phyloP scores from a whole-genome alignment of 2,113 vertebrate genomes.

The Nothobranchius kuhntae region DNA sequence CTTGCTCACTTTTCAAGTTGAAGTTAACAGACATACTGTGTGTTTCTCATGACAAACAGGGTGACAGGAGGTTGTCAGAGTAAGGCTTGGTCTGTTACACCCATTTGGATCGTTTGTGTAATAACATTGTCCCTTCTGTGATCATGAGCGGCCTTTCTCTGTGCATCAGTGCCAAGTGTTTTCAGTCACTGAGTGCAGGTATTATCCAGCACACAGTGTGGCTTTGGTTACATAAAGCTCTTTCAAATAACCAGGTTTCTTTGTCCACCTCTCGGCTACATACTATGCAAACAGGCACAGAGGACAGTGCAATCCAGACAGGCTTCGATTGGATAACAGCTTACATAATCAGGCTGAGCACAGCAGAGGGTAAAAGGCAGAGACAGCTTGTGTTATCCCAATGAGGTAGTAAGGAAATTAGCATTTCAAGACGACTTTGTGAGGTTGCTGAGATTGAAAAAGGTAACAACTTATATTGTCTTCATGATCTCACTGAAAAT shows the following conservation, averaged over 20 bases:
- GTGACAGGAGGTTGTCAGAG: slow-evolving; percentile 17
- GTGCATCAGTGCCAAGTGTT: slow-evolving; percentile 24
- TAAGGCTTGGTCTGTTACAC: slow-evolving; percentile 37
- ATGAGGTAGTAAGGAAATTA: slow-evolving; percentile 46
- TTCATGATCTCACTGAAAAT: slow-evolving; percentile 27
- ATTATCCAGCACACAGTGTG: slow-evolving; percentile 30
- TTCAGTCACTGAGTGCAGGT: slow-evolving; percentile 27
- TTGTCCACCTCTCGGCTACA: slow-evolving; percentile 64
- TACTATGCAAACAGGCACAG: slow-evolving; percentile 67
- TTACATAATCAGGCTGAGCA: slow-evolving; percentile 73
- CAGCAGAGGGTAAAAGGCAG: slow-evolving; percentile 65
- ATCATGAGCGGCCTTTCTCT: slow-evolving; percentile 6
- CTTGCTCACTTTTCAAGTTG: slow-evolving; percentile 31
- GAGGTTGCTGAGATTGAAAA: slow-evolving; percentile 22
- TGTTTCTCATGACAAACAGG: slow-evolving; percentile 16
- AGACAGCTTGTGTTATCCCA: slow-evolving; percentile 54
- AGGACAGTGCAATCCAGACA: slow-evolving; percentile 65
- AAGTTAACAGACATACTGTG: slow-evolving; percentile 20
- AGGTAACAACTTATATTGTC: slow-evolving; percentile 24
- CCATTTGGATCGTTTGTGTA: slow-evolving; percentile 26
- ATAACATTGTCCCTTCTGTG: slow-evolving; percentile 32
- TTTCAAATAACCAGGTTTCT: slow-evolving; percentile 62
- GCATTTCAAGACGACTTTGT: slow-evolving; percentile 46
- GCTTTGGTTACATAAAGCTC: slow-evolving; percentile 66
- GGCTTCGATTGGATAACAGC: slow-evolving; percentile 76